phyloP scores from a whole-genome alignment of 1,140 invertebrate genomes.

The Sycophaga agraensis region DNA sequence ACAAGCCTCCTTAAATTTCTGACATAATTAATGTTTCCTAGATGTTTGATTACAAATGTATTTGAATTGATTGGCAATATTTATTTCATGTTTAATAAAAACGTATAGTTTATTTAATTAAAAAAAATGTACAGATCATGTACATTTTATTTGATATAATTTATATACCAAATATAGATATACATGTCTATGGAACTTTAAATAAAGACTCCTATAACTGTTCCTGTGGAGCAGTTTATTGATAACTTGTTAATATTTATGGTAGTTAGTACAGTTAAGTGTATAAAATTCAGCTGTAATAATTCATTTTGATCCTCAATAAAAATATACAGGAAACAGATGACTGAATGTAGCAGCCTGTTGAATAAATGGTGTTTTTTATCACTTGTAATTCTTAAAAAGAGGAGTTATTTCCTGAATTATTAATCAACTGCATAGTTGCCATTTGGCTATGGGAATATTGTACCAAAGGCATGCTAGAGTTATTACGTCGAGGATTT shows the following conservation, averaged over 20 bases:
- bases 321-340: conserved; percentile 17
- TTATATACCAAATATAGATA: too few species aligned
- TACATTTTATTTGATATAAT: too few species aligned
- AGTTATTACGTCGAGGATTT: conserved; percentile 50
- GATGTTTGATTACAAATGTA: too few species aligned
- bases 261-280: conserved; percentile 48
- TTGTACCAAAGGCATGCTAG: conserved; percentile 43
- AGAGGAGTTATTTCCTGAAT: conserved; percentile 51
- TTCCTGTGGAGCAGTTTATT: conserved; percentile 47
- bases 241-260: conserved; percentile 47
- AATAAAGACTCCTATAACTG: conserved; percentile 28
- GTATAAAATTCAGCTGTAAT: conserved; percentile 52
- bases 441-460: conserved; percentile 49
- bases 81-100: too few species aligned
- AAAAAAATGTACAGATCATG: too few species aligned
- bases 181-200: too few species aligned
- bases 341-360: conserved; percentile 36
- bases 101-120: too few species aligned
- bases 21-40: too few species aligned
- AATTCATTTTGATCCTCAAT: conserved; percentile 39
- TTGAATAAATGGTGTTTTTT: conserved; percentile 27
- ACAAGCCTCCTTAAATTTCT: too few species aligned
- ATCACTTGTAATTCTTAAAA: conserved; percentile 54
- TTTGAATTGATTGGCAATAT: too few species aligned
- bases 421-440: conserved; percentile 53